Conservation (phyloP, 2,888 invertebrate species). For the Lasioglossum vierecki region DNA sequence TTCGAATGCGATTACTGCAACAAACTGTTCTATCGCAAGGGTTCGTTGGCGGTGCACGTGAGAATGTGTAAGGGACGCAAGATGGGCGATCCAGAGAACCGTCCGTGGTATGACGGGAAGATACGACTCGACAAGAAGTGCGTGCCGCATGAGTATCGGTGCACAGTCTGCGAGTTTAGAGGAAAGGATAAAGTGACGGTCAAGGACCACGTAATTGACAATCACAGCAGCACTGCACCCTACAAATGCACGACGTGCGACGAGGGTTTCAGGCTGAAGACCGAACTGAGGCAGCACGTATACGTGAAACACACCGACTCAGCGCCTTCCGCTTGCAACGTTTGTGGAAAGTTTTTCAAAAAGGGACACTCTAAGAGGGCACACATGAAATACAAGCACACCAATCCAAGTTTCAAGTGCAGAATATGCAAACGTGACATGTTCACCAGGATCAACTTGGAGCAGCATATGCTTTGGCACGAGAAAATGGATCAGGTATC, state of each 20-base stretch:
- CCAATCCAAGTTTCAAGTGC: conserved; percentile 70
- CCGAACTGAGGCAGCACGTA: conserved; percentile 58
- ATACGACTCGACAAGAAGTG: no score
- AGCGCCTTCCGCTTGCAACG: conserved; percentile 69
- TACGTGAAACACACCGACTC: conserved; percentile 54
- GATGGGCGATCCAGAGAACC: conserved; percentile 5
- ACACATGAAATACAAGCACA: conserved; percentile 73
- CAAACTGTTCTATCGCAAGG: conserved; percentile 38
- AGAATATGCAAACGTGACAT: conserved; percentile 72
- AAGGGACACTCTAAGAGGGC: conserved; percentile 16
- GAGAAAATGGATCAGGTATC: conserved; percentile 69
- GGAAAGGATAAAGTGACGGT: conserved; percentile 61
- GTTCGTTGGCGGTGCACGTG: conserved; percentile 43
- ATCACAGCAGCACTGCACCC: conserved; percentile 50
- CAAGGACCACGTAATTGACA: conserved; percentile 60
- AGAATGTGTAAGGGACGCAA: conserved; percentile 41
- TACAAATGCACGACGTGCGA: conserved; percentile 52
- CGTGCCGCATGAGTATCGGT: conserved; percentile 27
- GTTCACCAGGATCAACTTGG: conserved; percentile 69
- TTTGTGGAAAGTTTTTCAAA: conserved; percentile 65
- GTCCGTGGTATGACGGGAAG: no score
- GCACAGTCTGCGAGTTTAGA: conserved; percentile 61
- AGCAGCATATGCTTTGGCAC: conserved; percentile 73
- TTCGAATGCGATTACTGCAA: conserved; percentile 52
- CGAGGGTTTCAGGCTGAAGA: conserved; percentile 61